Percentiles rank a stretch among this genome's conserved stretches.
Evolutionary conservation across 2,797 vertebrate genomes (phyloP).

Genomic region (Megalops cyprinoides): DNA sequence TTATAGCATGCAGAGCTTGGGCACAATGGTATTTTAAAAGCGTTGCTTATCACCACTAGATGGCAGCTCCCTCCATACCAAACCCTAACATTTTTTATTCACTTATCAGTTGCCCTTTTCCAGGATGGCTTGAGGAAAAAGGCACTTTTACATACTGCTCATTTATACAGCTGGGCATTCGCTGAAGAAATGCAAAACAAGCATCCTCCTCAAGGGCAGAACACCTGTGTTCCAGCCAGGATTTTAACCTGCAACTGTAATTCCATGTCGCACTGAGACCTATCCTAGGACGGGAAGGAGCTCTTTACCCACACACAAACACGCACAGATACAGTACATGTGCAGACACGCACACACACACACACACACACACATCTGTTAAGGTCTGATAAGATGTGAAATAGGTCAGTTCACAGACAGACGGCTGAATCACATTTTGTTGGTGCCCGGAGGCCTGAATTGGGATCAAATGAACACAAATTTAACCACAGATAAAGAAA

Average conservation of each 20-base stretch:
- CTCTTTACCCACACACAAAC: background rate
- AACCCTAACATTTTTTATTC: background rate
- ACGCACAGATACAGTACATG: background rate
- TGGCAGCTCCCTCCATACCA: background rate
- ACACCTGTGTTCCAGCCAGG: background rate
- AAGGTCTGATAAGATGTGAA: slow-evolving; percentile 2
- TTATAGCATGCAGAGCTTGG: background rate
- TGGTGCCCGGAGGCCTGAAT: background rate
- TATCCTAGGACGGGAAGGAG: too few species aligned
- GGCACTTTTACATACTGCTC: slow-evolving; percentile 2
- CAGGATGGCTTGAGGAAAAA: background rate
- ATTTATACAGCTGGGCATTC: slow-evolving; percentile 4
- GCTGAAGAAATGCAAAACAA: background rate
- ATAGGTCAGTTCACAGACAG: background rate
- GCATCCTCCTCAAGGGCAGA: background rate
- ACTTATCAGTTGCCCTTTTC: background rate
- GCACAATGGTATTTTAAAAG: background rate
- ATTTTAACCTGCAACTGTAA: background rate
- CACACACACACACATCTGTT: background rate
- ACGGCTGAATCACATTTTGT: background rate
- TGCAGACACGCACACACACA: background rate
- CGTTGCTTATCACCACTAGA: background rate
- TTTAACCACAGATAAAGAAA: background rate
- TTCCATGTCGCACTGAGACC: too few species aligned
- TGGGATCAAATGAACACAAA: background rate